Conservation (phyloP, 1,140 invertebrate species). For the Oryctes rhinoceros region DNA sequence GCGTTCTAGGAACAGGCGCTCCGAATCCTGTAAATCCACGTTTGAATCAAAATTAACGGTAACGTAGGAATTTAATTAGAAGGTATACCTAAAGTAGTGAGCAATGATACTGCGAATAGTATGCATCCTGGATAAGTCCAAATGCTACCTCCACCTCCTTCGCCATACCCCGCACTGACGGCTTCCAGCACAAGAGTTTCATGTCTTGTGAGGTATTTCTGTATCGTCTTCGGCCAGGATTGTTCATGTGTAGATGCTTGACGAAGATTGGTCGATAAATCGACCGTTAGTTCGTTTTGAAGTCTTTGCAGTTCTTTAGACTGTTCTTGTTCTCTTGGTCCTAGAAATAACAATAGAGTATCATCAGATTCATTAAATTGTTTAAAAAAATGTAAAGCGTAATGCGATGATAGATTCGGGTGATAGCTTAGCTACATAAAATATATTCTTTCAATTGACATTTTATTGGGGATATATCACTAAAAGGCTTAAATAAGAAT, state of each 20-base stretch:
- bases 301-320: constrained; percentile 62
- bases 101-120: constrained; percentile 67
- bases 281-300: constrained; percentile 64
- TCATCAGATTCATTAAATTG: too few relatives aligned
- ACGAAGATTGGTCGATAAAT: constrained; percentile 64
- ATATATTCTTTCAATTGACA: too few relatives aligned
- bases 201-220: constrained; percentile 65
- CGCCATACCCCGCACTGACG: constrained; percentile 66
- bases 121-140: constrained; percentile 72
- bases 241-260: constrained; percentile 61
- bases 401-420: too few relatives aligned
- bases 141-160: constrained; percentile 64
- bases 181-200: constrained; percentile 65
- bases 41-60: too few relatives aligned
- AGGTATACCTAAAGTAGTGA: constrained; percentile 68
- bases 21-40: constrained; percentile 65
- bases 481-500: too few relatives aligned
- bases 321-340: constrained; percentile 65
- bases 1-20: constrained; percentile 69
- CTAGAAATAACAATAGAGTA: constrained; percentile 49
- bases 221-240: constrained; percentile 65
- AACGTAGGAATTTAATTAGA: too few relatives aligned
- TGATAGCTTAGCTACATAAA: too few relatives aligned
- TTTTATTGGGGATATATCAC: too few relatives aligned
- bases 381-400: too few relatives aligned